A percentile compares a stretch with the other conserved stretches of the same genome.
phyloP scores from a whole-genome alignment of 1,140 invertebrate genomes.

The Adelges cooleyi region DNA sequence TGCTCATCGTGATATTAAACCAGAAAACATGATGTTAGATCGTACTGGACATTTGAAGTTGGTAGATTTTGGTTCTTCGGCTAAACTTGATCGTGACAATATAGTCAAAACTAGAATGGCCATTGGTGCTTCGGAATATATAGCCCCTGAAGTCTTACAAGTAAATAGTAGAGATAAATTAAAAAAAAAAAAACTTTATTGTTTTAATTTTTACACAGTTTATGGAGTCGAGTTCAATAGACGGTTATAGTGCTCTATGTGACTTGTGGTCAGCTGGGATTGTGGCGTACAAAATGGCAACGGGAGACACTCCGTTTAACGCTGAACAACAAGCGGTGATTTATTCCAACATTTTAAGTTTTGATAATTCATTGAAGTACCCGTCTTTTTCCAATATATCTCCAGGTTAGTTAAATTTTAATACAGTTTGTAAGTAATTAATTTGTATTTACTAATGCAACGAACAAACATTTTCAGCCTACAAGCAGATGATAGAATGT shows the following conservation, averaged over 20 bases:
- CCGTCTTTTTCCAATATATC: not conserved
- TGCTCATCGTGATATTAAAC: slow-evolving; percentile 93
- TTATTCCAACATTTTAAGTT: slow-evolving; percentile 55
- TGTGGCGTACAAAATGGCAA: slow-evolving; percentile 68
- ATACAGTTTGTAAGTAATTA: too few species aligned
- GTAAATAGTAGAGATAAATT: not conserved
- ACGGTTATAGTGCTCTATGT: slow-evolving; percentile 43
- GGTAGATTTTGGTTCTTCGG: slow-evolving; percentile 89
- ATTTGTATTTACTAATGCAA: too few species aligned
- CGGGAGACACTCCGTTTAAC: slow-evolving; percentile 57
- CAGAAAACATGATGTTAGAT: slow-evolving; percentile 93
- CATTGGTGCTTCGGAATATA: slow-evolving; percentile 70
- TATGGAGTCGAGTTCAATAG: slow-evolving; percentile 7
- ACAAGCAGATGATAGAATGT: slow-evolving; percentile 15
- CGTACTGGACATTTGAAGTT: slow-evolving; percentile 89
- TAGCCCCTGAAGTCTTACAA: slow-evolving; percentile 60
- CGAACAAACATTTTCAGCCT: slow-evolving; percentile 11
- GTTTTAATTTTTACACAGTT: slow-evolving; percentile 19
- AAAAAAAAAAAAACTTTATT: too few species aligned
- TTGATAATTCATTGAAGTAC: slow-evolving; percentile 37
- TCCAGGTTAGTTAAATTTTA: not conserved
- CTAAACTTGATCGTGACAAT: slow-evolving; percentile 46
- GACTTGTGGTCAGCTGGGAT: slow-evolving; percentile 82
- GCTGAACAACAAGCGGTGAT: slow-evolving; percentile 42
- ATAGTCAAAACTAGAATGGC: slow-evolving; percentile 49